phyloP scores from a whole-genome alignment of 2,797 vertebrate genomes.

The Coregonus ussuriensis region DNA sequence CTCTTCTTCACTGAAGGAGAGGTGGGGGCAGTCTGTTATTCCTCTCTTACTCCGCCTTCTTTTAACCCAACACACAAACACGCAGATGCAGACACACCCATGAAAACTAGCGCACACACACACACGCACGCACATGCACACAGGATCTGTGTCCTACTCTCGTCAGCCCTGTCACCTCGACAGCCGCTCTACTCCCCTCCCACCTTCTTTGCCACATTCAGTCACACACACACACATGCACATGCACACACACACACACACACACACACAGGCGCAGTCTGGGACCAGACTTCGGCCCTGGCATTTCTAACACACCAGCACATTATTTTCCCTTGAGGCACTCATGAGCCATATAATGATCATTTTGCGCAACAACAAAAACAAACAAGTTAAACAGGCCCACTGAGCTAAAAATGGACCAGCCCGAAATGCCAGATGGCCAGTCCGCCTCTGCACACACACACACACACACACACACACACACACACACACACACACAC shows the following conservation, averaged over 20 bases:
- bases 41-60: constrained; percentile 52
- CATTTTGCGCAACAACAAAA: too few relatives aligned
- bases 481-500: neutral
- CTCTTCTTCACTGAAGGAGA: constrained; percentile 12
- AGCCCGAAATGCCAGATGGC: too few relatives aligned
- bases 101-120: constrained; percentile 31
- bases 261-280: neutral
- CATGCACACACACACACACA: constrained; percentile 28
- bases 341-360: too few relatives aligned
- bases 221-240: constrained; percentile 21
- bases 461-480: neutral
- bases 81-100: constrained; percentile 25
- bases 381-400: too few relatives aligned
- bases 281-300: too few relatives aligned
- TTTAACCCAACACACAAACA: constrained; percentile 10
- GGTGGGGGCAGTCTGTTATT: constrained; percentile 30
- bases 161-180: neutral
- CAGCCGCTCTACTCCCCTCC: neutral
- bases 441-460: too few relatives aligned
- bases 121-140: constrained; percentile 16
- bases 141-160: neutral
- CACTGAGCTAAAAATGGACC: too few relatives aligned
- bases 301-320: too few relatives aligned
- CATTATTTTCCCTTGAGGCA: too few relatives aligned
- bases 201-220: constrained; percentile 6